phyloP scores from a whole-genome alignment of 2,113 vertebrate species.

The Epinephelus moara region DNA sequence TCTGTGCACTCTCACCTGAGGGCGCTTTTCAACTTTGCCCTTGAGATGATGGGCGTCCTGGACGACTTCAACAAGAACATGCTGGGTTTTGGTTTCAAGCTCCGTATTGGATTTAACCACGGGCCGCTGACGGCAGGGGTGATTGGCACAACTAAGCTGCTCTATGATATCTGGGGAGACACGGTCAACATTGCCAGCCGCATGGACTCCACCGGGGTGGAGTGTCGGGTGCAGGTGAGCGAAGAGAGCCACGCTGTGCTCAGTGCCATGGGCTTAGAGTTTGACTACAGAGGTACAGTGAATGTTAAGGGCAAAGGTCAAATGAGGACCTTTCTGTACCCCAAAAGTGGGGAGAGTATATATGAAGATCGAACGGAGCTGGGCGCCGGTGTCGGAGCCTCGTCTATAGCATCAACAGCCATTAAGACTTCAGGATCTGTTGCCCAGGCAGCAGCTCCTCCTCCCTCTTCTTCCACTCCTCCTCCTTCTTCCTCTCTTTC shows the following conservation, averaged over 20 bases:
- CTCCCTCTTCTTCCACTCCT: conserved; percentile 35
- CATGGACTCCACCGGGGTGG: conserved; percentile 98
- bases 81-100: conserved; percentile 98
- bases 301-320: conserved; percentile 99
- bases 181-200: conserved; percentile 99
- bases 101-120: conserved; percentile 97
- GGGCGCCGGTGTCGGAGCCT: conserved; percentile 87
- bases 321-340: conserved; percentile 99
- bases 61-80: conserved; percentile 99
- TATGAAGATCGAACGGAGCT: conserved; percentile 88
- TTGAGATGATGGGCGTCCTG: conserved; percentile 98
- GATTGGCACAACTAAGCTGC: conserved; percentile 97
- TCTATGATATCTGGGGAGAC: conserved; percentile 99
- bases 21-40: conserved; percentile 96
- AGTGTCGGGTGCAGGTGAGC: conserved; percentile 98
- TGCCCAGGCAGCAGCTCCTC: conserved; percentile 35
- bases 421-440: conserved; percentile 83
- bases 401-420: conserved; percentile 84
- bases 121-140: conserved; percentile 96
- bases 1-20: conserved; percentile 91
- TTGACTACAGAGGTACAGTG: conserved; percentile 98
- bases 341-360: conserved; percentile 88
- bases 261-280: conserved; percentile 94
- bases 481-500: conserved; percentile 41
- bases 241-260: conserved; percentile 95